Percentiles rank a stretch among this genome's conserved stretches.
Conservation (phyloP, 2,113 vertebrate genomes). For the Eurypyga helias region DNA sequence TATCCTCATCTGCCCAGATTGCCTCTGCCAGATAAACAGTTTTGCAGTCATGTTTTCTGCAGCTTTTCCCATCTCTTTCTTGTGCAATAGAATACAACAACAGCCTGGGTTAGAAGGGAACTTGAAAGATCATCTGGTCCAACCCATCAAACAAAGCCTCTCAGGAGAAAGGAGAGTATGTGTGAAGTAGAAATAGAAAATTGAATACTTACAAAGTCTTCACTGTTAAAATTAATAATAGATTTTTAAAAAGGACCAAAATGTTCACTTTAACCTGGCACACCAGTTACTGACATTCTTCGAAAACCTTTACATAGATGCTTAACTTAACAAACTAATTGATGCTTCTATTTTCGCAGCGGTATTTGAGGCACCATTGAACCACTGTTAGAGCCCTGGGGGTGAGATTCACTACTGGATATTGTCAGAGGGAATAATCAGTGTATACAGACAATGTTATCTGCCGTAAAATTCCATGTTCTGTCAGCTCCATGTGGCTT, state of each 20-base stretch:
- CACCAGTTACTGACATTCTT: neutral
- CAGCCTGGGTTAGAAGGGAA: neutral
- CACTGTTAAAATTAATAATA: neutral
- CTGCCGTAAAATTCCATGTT: neutral
- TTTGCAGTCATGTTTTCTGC: neutral
- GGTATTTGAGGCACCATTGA: neutral
- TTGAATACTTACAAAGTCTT: neutral
- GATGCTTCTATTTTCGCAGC: neutral
- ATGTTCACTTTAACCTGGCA: neutral
- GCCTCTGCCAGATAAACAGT: neutral
- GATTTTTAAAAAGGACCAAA: neutral
- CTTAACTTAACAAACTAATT: neutral
- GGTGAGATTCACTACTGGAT: neutral
- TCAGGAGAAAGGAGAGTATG: neutral
- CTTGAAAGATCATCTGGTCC: rapidly evolving
- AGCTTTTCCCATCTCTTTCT: neutral
- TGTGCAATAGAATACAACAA: neutral
- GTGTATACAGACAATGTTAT: neutral
- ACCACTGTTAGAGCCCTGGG: neutral
- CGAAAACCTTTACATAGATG: neutral
- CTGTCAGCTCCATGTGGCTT: neutral
- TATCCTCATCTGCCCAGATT: neutral
- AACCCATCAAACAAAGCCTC: neutral
- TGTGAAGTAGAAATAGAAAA: neutral
- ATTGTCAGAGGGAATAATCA: neutral